Percentiles rank a stretch among this genome's conserved stretches.
phyloP scores from a whole-genome alignment of 2,113 vertebrate genomes.

The Shinisaurus crocodilurus region DNA sequence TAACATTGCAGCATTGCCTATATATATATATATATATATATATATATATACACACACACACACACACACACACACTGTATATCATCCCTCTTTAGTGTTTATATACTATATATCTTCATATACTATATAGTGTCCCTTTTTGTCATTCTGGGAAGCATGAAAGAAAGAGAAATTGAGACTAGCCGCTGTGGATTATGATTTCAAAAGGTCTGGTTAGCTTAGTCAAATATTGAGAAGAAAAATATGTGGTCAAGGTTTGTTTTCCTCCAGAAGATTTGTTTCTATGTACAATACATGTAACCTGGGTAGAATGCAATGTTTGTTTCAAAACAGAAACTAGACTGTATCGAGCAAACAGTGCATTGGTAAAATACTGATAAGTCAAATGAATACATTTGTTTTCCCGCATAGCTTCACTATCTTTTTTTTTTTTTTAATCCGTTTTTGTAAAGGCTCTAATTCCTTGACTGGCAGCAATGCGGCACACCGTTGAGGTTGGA shows the following conservation, averaged over 20 bases:
- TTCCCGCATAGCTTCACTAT: neutral
- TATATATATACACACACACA: too few relatives aligned
- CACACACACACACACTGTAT: too few relatives aligned
- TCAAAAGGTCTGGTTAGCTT: slow-evolving; percentile 10
- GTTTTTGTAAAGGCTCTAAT: slow-evolving; percentile 16
- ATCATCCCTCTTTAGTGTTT: too few relatives aligned
- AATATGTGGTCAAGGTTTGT: accelerated
- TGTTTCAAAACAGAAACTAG: slow-evolving; percentile 56
- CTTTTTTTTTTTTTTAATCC: neutral
- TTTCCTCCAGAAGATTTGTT: slow-evolving; percentile 42
- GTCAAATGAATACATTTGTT: neutral
- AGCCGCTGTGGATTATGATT: neutral
- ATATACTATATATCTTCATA: too few relatives aligned
- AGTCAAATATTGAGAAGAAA: slow-evolving; percentile 41
- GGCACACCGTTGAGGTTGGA: neutral
- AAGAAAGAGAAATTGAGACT: slow-evolving; percentile 12
- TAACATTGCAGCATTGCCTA: neutral
- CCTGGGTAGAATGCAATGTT: slow-evolving; percentile 28
- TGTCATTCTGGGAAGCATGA: neutral
- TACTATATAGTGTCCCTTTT: neutral
- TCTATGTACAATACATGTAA: slow-evolving; percentile 47
- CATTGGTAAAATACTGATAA: slow-evolving; percentile 36
- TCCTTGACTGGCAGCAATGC: neutral
- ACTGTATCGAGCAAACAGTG: slow-evolving; percentile 35
- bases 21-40: too few relatives aligned